Percentiles rank a stretch among this genome's conserved stretches.
Evolutionary conservation across 1,140 invertebrate genomes (phyloP).

Genomic region (Bombus waltoni): DNA sequence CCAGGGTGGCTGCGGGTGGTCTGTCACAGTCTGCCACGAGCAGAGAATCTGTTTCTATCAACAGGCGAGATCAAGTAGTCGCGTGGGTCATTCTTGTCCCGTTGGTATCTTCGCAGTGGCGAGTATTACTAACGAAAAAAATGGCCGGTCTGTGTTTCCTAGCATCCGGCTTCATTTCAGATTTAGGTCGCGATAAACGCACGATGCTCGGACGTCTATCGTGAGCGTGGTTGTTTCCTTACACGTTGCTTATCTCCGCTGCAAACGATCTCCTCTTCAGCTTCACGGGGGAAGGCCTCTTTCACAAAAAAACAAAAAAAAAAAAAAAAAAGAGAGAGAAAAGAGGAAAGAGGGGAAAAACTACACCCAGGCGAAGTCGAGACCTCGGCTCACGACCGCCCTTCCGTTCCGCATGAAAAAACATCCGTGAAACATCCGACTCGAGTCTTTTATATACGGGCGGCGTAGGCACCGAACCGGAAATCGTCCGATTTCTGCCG

Average conservation of each 20-base stretch:
- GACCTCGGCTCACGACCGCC: neutral
- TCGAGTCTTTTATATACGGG: slow-evolving; percentile 31
- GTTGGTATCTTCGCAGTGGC: neutral
- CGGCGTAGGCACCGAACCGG: neutral
- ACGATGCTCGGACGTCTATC: slow-evolving; percentile 32
- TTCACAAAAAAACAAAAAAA: slow-evolving; percentile 22
- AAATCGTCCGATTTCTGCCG: slow-evolving; percentile 44
- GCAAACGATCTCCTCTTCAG: slow-evolving; percentile 26
- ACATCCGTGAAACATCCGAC: slow-evolving; percentile 35
- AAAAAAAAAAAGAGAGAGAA: neutral
- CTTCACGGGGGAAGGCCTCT: slow-evolving; percentile 5
- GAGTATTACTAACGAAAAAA: slow-evolving; percentile 9
- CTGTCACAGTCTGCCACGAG: neutral
- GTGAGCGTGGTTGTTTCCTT: slow-evolving; percentile 30
- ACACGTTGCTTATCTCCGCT: slow-evolving; percentile 50
- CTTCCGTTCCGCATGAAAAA: slow-evolving; percentile 43
- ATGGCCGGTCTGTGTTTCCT: slow-evolving; percentile 2
- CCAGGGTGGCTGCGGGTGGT: slow-evolving; percentile 26
- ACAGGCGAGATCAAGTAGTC: neutral
- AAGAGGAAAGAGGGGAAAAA: neutral
- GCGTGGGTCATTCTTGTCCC: neutral
- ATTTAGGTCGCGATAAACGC: slow-evolving; percentile 63
- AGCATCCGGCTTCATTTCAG: slow-evolving; percentile 55
- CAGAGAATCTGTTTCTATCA: slow-evolving; percentile 6
- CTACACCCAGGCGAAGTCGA: slow-evolving; percentile 3